Conservation (phyloP, 2,888 invertebrate genomes). For the Oithona nana region DNA sequence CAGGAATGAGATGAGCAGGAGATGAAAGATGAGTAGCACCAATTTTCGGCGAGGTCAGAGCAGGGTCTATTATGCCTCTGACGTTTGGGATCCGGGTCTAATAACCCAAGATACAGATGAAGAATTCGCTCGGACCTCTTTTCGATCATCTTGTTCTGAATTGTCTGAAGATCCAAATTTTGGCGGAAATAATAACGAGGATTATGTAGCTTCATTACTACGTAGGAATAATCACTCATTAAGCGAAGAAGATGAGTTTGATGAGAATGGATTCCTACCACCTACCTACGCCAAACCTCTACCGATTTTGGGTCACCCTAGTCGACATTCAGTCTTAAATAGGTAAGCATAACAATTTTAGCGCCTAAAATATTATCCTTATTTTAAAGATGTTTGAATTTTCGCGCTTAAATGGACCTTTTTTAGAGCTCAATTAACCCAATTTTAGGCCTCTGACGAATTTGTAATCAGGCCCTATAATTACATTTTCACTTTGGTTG, state of each 20-base stretch:
- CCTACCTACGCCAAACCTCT: neutral
- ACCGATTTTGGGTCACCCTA: neutral
- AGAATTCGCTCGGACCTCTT: neutral
- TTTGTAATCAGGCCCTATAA: too few relatives aligned
- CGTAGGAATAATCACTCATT: neutral
- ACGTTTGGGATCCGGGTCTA: neutral
- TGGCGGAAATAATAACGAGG: neutral
- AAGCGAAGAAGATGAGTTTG: neutral
- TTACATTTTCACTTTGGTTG: too few relatives aligned
- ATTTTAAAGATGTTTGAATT: too few relatives aligned
- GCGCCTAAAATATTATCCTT: too few relatives aligned
- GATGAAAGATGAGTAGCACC: too few relatives aligned
- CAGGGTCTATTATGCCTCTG: neutral
- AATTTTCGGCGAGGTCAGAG: neutral
- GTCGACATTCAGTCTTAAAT: neutral
- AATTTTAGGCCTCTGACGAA: too few relatives aligned
- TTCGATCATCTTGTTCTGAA: neutral
- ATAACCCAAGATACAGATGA: too few relatives aligned
- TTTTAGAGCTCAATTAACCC: too few relatives aligned
- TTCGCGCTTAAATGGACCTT: too few relatives aligned
- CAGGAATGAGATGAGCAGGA: too few relatives aligned
- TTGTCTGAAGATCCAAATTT: too few relatives aligned
- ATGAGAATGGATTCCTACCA: neutral
- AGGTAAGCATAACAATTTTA: too few relatives aligned
- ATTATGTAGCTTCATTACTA: neutral